Base-by-base conservation (phyloP, 2,888 invertebrate genomes). In the Gastrophysa polygoni region DNA sequence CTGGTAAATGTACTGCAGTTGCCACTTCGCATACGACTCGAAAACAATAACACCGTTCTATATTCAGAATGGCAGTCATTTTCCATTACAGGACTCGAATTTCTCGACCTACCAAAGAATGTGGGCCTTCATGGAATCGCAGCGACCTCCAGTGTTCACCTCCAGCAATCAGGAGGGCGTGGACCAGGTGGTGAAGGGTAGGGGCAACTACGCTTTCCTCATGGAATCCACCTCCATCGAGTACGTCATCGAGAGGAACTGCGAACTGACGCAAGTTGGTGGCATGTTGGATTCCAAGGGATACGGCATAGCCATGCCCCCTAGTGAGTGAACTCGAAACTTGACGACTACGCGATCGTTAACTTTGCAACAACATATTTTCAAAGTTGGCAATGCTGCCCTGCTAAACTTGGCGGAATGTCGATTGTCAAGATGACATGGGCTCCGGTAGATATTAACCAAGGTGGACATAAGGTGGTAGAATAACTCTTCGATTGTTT, bases 141-240 rank as follows among this genome's bases (percentile, higher is more conserved):
- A 94, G 4, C 86, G 91, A 47, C 96, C 97, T 0, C 87, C 91
- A 0, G 95, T 97, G 0, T 96, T 97, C 78, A 91, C 93, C 0
- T 86, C 88, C 48, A 91, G 88, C 72, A 97, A 96, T 78, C 88
- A 88, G 17, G 95, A 96, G 77, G 98, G 97, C 0, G 95, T 97
- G 3, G 92, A 95, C 21, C 86, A 95, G 29, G 98, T 98, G 0
- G 86, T 89, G 63, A 89, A 92, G 76, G 91, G 89, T 14, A 92
- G 92, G 78, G 91, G 92, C 46, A 88, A 90, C 50, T 99, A 98
- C 79, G 99, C 98, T 0, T 98, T 95, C 79, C 86, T 99, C 24
- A 97, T 98, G 95, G 99, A 99, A 82, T 97, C 96, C 0, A 95
- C 97, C 0, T 92, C 94, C 20, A 95, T 99, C 68, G 98, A 99